A percentile compares a stretch with the other conserved stretches of the same genome.
Evolutionary conservation across 2,888 invertebrate genomes (phyloP).

Genomic region (Heliconius ethilla): DNA sequence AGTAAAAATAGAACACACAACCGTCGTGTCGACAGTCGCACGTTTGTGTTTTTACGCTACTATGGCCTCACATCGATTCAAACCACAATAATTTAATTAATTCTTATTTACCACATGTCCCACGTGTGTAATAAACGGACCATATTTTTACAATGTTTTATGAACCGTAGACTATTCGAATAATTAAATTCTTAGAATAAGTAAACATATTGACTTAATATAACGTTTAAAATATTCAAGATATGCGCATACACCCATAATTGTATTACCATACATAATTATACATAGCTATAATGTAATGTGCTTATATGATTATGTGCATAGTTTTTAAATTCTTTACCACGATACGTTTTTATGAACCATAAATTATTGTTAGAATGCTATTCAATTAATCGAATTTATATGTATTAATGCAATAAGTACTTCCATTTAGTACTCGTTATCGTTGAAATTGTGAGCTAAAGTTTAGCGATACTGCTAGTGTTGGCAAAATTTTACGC

Average conservation of each 20-base stretch:
- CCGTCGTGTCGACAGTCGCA: background rate
- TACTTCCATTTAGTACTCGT: background rate
- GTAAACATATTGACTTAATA: conserved; percentile 3
- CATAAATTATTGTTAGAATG: background rate
- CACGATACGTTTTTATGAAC: background rate
- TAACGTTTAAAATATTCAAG: conserved; percentile 12
- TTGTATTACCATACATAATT: conserved; percentile 10
- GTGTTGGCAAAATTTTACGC: no score
- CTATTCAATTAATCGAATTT: background rate
- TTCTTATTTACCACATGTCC: background rate
- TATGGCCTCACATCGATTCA: background rate
- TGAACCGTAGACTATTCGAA: background rate
- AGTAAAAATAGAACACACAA: background rate
- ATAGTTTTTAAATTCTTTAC: conserved; percentile 11
- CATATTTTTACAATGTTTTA: conserved; percentile 5
- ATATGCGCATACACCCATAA: conserved; percentile 6
- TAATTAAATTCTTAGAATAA: conserved; percentile 14
- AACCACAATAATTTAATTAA: background rate
- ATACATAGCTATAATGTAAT: background rate
- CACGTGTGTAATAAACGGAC: background rate
- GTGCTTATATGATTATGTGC: background rate
- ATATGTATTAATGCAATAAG: background rate
- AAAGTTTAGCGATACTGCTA: no score
- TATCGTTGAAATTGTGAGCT: no score
- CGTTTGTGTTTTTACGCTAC: no score